These are phyloP conservation scores for Neofelis nebulosa DNA, from an alignment of 2,113 vertebrate genomes.

Conservation along the genomic window DNA sequence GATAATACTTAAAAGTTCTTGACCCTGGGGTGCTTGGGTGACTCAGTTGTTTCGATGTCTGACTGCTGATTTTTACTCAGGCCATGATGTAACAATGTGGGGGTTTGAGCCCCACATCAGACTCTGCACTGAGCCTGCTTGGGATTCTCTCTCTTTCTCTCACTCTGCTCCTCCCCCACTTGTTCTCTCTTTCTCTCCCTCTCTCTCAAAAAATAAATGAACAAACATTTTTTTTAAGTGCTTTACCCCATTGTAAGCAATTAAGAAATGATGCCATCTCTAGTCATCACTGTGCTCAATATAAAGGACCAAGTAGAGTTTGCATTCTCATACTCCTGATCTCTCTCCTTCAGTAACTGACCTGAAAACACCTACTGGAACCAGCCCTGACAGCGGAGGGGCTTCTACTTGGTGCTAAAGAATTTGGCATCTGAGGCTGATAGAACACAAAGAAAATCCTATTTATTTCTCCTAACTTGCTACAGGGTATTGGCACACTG, in stretches of 20 bases:
- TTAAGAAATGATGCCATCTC: neutral
- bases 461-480: conserved; percentile 52
- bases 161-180: too few species aligned
- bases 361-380: neutral
- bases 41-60: too few species aligned
- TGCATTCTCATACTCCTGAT: neutral
- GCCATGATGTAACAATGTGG: too few species aligned
- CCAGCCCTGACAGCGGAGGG: neutral
- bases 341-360: neutral
- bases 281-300: neutral
- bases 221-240: neutral
- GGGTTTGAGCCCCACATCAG: too few species aligned
- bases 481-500: conserved; percentile 17
- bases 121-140: too few species aligned
- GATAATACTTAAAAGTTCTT: neutral
- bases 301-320: neutral
- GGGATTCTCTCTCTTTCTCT: too few species aligned
- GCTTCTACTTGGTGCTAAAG: neutral
- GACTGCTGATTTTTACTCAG: too few species aligned
- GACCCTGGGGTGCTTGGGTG: neutral
- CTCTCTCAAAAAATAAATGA: too few species aligned
- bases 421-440: neutral
- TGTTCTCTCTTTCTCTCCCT: too few species aligned
- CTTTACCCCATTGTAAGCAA: neutral
- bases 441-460: neutral